Percentiles rank a stretch among this genome's conserved stretches.
Conservation (phyloP, 1,140 invertebrate genomes). For the Kradibia gibbosae region DNA sequence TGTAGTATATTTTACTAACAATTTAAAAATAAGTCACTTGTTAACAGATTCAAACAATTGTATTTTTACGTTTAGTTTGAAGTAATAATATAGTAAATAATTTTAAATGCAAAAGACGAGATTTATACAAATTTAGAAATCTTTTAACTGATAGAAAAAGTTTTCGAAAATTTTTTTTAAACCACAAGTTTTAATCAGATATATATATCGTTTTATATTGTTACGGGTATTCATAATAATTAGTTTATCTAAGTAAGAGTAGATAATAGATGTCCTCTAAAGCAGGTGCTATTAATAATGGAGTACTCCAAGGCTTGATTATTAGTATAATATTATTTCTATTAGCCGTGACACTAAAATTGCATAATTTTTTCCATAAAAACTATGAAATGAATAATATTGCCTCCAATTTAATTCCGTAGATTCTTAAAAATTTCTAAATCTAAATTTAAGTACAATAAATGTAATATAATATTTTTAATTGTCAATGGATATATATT, state of each 20-base stretch:
- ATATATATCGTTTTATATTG: not conserved
- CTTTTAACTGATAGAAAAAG: not conserved
- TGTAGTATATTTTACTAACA: no score
- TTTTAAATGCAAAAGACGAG: not conserved
- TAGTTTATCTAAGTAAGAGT: not conserved
- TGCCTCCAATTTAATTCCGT: not conserved
- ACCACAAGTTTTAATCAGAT: not conserved
- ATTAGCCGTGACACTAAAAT: conserved; percentile 20
- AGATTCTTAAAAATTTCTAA: no score
- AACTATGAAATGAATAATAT: not conserved
- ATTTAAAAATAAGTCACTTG: no score
- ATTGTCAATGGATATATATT: no score
- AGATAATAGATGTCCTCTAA: not conserved
- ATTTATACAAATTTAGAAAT: no score
- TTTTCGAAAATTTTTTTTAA: not conserved
- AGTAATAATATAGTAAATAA: not conserved
- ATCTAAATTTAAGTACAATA: not conserved
- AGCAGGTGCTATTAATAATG: not conserved
- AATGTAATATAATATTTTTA: no score
- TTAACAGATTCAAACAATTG: no score
- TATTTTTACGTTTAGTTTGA: not conserved
- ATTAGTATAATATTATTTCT: conserved; percentile 1
- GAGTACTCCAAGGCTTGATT: conserved; percentile 9
- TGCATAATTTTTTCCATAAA: not conserved
- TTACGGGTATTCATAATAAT: not conserved